Evolutionary conservation across 2,888 invertebrate species (phyloP).

Genomic region (Proisotoma minuta): DNA sequence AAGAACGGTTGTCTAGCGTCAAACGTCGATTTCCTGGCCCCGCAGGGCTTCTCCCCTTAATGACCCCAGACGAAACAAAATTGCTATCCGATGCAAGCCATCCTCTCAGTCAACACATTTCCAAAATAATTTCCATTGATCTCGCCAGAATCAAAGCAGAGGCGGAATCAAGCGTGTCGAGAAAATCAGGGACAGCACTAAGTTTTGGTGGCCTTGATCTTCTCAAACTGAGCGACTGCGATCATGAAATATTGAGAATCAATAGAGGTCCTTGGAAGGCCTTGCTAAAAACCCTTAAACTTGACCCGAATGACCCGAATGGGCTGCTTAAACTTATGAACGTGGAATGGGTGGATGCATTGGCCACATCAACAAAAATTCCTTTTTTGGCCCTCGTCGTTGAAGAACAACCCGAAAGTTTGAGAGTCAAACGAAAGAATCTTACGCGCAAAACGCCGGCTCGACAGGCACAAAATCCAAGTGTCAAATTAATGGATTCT

Average conservation of each 20-base stretch:
- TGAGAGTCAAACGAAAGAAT: constrained; percentile 1
- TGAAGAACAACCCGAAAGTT: constrained; percentile 19
- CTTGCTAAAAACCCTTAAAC: constrained; percentile 13
- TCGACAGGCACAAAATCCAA: constrained; percentile 20
- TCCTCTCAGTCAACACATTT: constrained; percentile 21
- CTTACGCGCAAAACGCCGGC: too few relatives aligned
- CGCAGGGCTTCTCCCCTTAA: constrained; percentile 38
- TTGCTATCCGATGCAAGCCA: constrained; percentile 14
- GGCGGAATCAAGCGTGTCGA: neutral
- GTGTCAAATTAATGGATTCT: constrained; percentile 27
- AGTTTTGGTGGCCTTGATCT: neutral
- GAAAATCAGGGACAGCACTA: neutral
- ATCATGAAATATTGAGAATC: neutral
- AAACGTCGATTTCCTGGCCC: constrained; percentile 40
- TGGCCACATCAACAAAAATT: constrained; percentile 17
- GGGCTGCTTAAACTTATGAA: constrained; percentile 20
- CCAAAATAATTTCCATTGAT: constrained; percentile 16
- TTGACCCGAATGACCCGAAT: constrained; percentile 14
- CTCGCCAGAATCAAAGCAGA: neutral
- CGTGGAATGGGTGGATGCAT: constrained; percentile 10
- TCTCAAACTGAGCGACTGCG: neutral
- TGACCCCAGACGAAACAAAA: constrained; percentile 16
- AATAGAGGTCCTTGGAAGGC: constrained; percentile 28
- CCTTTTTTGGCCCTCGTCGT: constrained; percentile 29
- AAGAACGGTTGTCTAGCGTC: neutral